A percentile compares a stretch with the other conserved stretches of the same genome.
phyloP scores from a whole-genome alignment of 2,113 vertebrate genomes.

The Python bivittatus region DNA sequence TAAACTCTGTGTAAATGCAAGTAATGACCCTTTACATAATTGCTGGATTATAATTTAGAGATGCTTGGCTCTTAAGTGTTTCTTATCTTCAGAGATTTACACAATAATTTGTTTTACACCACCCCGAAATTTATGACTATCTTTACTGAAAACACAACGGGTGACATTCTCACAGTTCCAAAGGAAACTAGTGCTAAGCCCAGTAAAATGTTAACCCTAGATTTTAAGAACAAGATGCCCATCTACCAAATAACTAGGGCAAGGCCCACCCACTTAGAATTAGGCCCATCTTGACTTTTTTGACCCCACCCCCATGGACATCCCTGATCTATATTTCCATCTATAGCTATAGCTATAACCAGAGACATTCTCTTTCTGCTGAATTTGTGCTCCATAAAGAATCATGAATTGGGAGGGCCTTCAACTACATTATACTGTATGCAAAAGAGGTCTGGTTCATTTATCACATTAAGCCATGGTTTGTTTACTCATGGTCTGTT shows the following conservation, averaged over 20 bases:
- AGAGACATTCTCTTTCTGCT: neutral
- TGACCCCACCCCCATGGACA: no score
- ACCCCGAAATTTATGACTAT: slow-evolving; percentile 10
- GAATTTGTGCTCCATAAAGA: accelerated
- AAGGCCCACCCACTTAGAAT: neutral
- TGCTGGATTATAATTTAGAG: slow-evolving; percentile 2
- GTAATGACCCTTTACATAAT: slow-evolving; percentile 15
- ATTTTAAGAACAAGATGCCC: neutral
- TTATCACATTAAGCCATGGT: no score
- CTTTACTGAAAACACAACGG: no score
- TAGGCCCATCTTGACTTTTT: neutral
- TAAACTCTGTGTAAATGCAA: neutral
- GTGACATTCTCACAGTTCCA: neutral
- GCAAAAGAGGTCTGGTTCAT: neutral
- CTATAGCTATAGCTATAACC: no score
- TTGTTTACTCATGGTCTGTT: no score
- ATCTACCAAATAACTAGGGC: neutral
- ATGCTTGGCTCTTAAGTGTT: neutral
- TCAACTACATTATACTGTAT: neutral
- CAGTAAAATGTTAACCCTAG: neutral
- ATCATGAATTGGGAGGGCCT: neutral
- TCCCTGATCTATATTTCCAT: no score
- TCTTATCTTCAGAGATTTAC: slow-evolving; percentile 11
- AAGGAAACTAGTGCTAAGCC: neutral
- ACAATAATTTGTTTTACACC: slow-evolving; percentile 19